Percentiles rank a stretch among this genome's conserved stretches.
phyloP scores from a whole-genome alignment of 2,888 invertebrate genomes.

The Drosophila macrospina region DNA sequence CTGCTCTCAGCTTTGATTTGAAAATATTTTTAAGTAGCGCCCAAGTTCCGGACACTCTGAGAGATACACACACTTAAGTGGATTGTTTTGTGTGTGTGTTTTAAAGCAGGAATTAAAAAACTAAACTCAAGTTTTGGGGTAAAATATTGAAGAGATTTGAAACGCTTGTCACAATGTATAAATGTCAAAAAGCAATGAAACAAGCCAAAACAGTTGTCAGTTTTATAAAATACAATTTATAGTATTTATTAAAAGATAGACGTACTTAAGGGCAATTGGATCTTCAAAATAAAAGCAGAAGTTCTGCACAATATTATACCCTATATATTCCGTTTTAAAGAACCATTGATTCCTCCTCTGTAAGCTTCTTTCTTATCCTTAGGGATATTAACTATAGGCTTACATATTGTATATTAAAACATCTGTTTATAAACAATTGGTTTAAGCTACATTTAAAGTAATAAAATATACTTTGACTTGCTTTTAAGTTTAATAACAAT shows the following conservation, averaged over 20 bases:
- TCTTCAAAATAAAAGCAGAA: too few species aligned
- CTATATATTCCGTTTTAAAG: too few species aligned
- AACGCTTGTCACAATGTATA: conserved; percentile 64
- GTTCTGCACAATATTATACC: too few species aligned
- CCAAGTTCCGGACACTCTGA: conserved; percentile 34
- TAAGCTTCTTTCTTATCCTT: too few species aligned
- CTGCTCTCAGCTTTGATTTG: conserved; percentile 48
- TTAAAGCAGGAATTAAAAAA: conserved; percentile 17
- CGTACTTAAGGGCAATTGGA: too few species aligned
- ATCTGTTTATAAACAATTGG: not conserved
- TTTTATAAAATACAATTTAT: conserved; percentile 3
- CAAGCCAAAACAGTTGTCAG: conserved; percentile 39
- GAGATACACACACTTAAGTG: conserved; percentile 37
- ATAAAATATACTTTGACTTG: not conserved
- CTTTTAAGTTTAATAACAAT: not conserved
- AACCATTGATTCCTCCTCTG: too few species aligned
- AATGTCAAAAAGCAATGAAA: conserved; percentile 43
- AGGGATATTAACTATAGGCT: too few species aligned
- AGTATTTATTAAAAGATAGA: not conserved
- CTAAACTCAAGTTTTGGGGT: conserved; percentile 22
- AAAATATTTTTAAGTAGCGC: conserved; percentile 51
- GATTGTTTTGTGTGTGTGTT: conserved; percentile 21
- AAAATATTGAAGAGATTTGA: conserved; percentile 45
- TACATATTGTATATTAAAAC: too few species aligned
- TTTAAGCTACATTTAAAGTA: not conserved